Conservation (phyloP, 2,888 invertebrate species). For the Synergus gifuensis region DNA sequence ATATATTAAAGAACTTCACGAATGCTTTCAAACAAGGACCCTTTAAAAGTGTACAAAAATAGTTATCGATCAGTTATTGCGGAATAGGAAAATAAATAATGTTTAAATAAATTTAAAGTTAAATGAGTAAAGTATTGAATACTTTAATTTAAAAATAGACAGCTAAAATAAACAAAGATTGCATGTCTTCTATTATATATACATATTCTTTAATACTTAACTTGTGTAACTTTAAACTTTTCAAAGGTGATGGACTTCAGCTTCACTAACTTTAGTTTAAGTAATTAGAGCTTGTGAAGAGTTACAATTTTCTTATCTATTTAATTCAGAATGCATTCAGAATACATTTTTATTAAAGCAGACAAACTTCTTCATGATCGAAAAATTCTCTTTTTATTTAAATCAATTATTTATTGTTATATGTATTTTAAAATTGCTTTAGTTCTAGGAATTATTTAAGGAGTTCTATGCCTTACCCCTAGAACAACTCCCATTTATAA, state of each 20-base stretch:
- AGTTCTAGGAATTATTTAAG: too few species aligned
- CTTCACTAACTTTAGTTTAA: not conserved
- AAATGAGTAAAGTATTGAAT: not conserved
- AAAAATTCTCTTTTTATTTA: too few species aligned
- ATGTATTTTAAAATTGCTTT: too few species aligned
- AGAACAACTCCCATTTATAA: too few species aligned
- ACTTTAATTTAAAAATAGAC: not conserved
- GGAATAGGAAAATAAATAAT: not conserved
- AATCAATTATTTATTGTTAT: too few species aligned
- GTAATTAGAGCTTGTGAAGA: not conserved
- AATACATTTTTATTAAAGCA: not conserved
- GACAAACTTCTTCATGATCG: too few species aligned
- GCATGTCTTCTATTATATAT: not conserved
- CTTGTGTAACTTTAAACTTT: not conserved
- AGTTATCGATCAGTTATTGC: not conserved
- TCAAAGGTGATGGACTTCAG: not conserved
- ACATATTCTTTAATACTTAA: not conserved
- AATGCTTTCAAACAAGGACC: slow-evolving; percentile 14
- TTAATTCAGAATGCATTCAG: not conserved
- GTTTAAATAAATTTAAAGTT: too few species aligned
- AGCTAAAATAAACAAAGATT: not conserved
- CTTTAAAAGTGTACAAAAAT: slow-evolving; percentile 7
- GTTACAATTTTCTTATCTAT: not conserved
- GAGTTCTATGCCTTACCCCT: too few species aligned
- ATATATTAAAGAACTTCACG: not conserved